Conservation (phyloP, 2,888 invertebrate species). For the Leptinotarsa rubiginosa region DNA sequence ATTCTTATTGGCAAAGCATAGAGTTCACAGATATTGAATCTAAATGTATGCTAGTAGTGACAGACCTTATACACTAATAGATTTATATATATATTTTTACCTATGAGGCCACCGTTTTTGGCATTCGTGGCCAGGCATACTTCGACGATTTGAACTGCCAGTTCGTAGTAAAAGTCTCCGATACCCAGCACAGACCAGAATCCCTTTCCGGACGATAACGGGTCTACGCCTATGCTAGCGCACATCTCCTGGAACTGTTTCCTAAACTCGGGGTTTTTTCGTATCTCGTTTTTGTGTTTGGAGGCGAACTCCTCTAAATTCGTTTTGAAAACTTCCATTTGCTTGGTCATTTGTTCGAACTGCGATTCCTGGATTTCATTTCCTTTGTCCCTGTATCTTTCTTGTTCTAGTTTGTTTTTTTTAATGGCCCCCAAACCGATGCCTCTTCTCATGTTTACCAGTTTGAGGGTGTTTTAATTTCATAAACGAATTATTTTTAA, state of each 20-base stretch:
- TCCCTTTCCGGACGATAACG: conserved; percentile 93
- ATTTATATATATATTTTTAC: too few species aligned
- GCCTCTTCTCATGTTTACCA: conserved; percentile 78
- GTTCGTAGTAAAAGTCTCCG: conserved; percentile 98
- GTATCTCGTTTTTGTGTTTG: conserved; percentile 95
- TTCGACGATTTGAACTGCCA: conserved; percentile 98
- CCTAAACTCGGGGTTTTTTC: conserved; percentile 93
- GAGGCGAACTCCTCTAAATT: conserved; percentile 96
- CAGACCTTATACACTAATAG: too few species aligned
- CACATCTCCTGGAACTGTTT: conserved; percentile 97
- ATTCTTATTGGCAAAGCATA: too few species aligned
- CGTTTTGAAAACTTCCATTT: conserved; percentile 90
- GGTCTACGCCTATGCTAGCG: conserved; percentile 98
- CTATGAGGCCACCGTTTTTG: conserved; percentile 90
- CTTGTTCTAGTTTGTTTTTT: conserved; percentile 87
- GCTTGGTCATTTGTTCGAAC: conserved; percentile 92
- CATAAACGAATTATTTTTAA: neutral
- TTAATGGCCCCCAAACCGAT: conserved; percentile 91
- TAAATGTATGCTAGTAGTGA: too few species aligned
- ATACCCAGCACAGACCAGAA: conserved; percentile 99
- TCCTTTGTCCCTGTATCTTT: conserved; percentile 92
- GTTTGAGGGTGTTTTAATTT: neutral
- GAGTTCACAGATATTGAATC: too few species aligned
- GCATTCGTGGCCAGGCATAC: conserved; percentile 93
- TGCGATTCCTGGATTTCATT: conserved; percentile 92